These are phyloP conservation scores for Polyodon spathula DNA, from an alignment of 2,113 vertebrate species.

Conservation along the genomic window DNA sequence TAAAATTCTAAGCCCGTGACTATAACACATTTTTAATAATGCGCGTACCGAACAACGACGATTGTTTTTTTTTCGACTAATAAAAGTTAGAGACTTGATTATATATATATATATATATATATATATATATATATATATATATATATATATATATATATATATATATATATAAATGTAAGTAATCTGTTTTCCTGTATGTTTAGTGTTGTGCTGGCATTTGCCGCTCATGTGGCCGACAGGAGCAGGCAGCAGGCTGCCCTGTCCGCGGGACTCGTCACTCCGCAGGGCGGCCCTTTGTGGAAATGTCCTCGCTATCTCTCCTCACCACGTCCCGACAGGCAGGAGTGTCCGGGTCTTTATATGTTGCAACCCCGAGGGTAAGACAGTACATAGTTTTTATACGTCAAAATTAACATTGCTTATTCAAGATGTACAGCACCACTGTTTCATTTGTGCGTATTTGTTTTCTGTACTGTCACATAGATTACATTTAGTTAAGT, in stretches of 20 bases:
- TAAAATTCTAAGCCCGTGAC: too few relatives aligned
- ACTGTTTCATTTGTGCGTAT: too few relatives aligned
- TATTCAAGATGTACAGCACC: too few relatives aligned
- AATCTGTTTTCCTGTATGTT: constrained; percentile 1
- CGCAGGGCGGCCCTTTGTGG: constrained; percentile 80
- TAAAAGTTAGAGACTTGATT: too few relatives aligned
- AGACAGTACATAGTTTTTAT: constrained; percentile 18
- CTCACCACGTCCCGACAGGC: constrained; percentile 75
- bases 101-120: too few relatives aligned
- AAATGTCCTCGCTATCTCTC: constrained; percentile 74
- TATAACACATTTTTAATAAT: too few relatives aligned
- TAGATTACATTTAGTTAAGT: too few relatives aligned
- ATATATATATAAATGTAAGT: constrained; percentile 1
- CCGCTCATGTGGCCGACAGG: constrained; percentile 82
- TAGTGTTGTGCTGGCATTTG: constrained; percentile 58
- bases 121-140: background rate
- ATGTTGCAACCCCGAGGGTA: constrained; percentile 88
- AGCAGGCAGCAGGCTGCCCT: constrained; percentile 68
- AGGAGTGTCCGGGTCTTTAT: constrained; percentile 86
- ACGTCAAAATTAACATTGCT: too few relatives aligned
- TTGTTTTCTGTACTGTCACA: too few relatives aligned
- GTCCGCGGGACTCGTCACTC: constrained; percentile 79
- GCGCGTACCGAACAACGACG: too few relatives aligned
- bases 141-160: constrained; percentile 10
- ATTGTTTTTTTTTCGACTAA: too few relatives aligned